Conservation (phyloP, 2,888 invertebrate genomes). For the Cephus pygmeus region DNA sequence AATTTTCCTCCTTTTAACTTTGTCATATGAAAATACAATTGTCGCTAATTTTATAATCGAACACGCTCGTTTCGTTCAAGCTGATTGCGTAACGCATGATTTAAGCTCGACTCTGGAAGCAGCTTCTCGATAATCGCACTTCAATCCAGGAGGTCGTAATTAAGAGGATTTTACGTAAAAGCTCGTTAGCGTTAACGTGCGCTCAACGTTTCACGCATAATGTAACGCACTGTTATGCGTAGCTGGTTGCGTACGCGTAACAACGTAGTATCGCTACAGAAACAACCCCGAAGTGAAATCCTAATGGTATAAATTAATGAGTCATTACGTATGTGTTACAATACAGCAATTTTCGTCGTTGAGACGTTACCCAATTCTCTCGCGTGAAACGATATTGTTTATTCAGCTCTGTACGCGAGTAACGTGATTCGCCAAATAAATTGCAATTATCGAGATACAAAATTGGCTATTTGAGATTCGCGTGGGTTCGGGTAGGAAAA, state of each 20-base stretch:
- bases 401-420: too few relatives aligned
- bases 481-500: neutral
- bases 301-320: conserved; percentile 34
- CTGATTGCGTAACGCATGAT: neutral
- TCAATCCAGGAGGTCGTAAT: neutral
- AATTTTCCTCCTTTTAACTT: too few relatives aligned
- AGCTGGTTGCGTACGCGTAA: neutral
- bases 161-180: neutral
- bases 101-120: neutral
- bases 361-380: neutral
- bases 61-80: neutral
- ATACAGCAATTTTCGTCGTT: conserved; percentile 26
- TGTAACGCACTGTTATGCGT: neutral
- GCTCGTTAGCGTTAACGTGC: neutral
- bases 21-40: too few relatives aligned
- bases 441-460: neutral
- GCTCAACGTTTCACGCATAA: neutral
- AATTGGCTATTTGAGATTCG: neutral
- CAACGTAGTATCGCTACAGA: conserved; percentile 10
- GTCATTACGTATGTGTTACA: conserved; percentile 27
- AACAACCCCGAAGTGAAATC: conserved; percentile 25
- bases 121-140: neutral
- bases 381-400: too few relatives aligned
- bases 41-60: neutral
- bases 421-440: too few relatives aligned